Percentiles rank a stretch among this genome's conserved stretches.
These are phyloP conservation scores for Mactra quadrangularis DNA, from an alignment of 1,140 invertebrate genomes.

Conservation along the genomic window DNA sequence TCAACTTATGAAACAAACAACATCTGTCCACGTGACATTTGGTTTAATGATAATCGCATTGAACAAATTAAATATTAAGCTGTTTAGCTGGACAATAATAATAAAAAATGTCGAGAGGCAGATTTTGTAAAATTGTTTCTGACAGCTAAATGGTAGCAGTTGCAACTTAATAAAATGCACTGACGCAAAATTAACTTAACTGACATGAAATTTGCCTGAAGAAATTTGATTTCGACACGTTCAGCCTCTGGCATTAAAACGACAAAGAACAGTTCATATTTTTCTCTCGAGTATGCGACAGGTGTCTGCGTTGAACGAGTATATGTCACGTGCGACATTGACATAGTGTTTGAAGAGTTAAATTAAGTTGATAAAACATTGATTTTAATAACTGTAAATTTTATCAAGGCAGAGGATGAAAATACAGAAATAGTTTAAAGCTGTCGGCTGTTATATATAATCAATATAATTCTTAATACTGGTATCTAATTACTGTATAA, in stretches of 20 bases:
- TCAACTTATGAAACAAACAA: constrained; percentile 18
- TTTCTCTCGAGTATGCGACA: constrained; percentile 1
- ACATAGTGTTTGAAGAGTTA: too few relatives aligned
- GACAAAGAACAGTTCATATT: not conserved
- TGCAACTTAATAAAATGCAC: not conserved
- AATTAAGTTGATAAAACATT: too few relatives aligned
- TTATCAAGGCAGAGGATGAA: too few relatives aligned
- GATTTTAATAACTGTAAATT: too few relatives aligned
- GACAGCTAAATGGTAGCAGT: constrained; percentile 12
- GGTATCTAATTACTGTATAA: too few relatives aligned
- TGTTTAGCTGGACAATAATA: too few relatives aligned
- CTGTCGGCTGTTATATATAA: too few relatives aligned
- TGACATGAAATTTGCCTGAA: not conserved
- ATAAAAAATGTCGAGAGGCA: not conserved
- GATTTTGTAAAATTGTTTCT: constrained; percentile 1
- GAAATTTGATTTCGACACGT: constrained; percentile 15
- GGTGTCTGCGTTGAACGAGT: not conserved
- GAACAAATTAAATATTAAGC: not conserved
- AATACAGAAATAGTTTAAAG: too few relatives aligned
- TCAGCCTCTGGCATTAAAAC: not conserved
- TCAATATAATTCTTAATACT: too few relatives aligned
- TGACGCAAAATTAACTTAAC: not conserved
- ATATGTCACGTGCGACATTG: too few relatives aligned
- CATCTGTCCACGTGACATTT: constrained; percentile 14
- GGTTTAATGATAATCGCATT: constrained; percentile 24